Evolutionary conservation across 2,888 invertebrate species (phyloP).

Genomic region (Silvanus unidentatus): DNA sequence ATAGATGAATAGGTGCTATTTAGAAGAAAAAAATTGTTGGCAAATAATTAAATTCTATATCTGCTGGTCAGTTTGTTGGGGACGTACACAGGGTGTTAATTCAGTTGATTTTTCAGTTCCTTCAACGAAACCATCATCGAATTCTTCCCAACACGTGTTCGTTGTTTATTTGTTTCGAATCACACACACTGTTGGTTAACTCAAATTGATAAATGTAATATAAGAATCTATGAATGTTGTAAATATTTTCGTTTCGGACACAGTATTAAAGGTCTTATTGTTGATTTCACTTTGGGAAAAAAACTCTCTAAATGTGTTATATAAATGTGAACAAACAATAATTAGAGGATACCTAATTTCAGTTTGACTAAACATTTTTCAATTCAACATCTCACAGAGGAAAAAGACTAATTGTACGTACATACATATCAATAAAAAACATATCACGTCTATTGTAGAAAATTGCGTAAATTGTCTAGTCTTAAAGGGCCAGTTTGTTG

Average conservation of each 20-base stretch:
- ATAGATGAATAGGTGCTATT: constrained; percentile 25
- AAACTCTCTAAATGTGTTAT: constrained; percentile 21
- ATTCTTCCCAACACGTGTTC: constrained; percentile 15
- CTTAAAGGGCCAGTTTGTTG: too few species aligned
- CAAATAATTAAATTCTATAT: constrained; percentile 7
- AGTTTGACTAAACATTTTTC: not conserved
- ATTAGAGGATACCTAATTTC: constrained; percentile 17
- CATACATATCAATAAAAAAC: constrained; percentile 6
- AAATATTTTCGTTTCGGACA: constrained; percentile 15
- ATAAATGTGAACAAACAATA: constrained; percentile 30
- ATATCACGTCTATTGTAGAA: too few species aligned
- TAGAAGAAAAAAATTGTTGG: constrained; percentile 9
- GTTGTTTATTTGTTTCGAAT: too few species aligned
- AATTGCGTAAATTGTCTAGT: too few species aligned
- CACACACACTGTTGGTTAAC: constrained; percentile 28
- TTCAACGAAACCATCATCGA: constrained; percentile 8
- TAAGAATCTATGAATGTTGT: constrained; percentile 11
- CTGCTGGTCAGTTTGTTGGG: constrained; percentile 27
- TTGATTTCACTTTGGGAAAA: constrained; percentile 1
- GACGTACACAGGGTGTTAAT: not conserved
- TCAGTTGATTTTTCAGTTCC: too few species aligned
- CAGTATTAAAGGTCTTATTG: constrained; percentile 1
- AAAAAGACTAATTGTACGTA: constrained; percentile 15
- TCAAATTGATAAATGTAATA: constrained; percentile 8
- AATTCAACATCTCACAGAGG: constrained; percentile 16